phyloP scores from a whole-genome alignment of 2,888 invertebrate genomes.

The Rhagonycha lutea region DNA sequence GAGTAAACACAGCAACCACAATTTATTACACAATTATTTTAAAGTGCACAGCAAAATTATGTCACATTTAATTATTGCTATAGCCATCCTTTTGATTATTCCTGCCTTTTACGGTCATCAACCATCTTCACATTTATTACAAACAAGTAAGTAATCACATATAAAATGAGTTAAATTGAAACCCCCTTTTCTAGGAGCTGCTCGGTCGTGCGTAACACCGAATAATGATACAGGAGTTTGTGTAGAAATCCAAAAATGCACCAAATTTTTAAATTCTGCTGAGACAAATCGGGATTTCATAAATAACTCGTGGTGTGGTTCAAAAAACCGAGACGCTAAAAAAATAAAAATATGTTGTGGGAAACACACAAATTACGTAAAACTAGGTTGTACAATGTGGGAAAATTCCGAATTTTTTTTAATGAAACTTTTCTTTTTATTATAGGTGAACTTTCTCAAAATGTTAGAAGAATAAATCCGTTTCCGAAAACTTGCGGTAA shows the following conservation, averaged over 20 bases:
- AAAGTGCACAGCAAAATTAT: not conserved
- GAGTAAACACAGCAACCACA: not conserved
- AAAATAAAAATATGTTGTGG: slow-evolving; percentile 50
- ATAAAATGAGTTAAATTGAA: not conserved
- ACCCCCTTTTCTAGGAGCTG: slow-evolving; percentile 38
- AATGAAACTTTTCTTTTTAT: not conserved
- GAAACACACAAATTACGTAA: slow-evolving; percentile 22
- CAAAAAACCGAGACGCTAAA: slow-evolving; percentile 36
- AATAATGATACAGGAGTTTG: slow-evolving; percentile 52
- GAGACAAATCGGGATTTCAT: slow-evolving; percentile 35
- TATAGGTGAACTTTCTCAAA: not conserved
- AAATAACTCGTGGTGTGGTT: slow-evolving; percentile 43
- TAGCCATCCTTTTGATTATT: not conserved
- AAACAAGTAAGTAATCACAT: not conserved
- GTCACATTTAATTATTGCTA: not conserved
- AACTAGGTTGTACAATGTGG: not conserved
- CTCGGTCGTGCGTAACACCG: slow-evolving; percentile 53
- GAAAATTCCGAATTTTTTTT: not conserved
- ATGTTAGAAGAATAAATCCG: slow-evolving; percentile 4
- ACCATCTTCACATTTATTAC: not conserved
- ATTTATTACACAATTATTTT: not conserved
- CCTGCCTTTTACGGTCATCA: not conserved
- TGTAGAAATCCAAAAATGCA: slow-evolving; percentile 52
- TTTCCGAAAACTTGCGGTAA: slow-evolving; percentile 49
- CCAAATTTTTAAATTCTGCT: slow-evolving; percentile 39